Base-by-base conservation (phyloP, 2,113 vertebrate genomes). In the Pholis gunnellus region DNA sequence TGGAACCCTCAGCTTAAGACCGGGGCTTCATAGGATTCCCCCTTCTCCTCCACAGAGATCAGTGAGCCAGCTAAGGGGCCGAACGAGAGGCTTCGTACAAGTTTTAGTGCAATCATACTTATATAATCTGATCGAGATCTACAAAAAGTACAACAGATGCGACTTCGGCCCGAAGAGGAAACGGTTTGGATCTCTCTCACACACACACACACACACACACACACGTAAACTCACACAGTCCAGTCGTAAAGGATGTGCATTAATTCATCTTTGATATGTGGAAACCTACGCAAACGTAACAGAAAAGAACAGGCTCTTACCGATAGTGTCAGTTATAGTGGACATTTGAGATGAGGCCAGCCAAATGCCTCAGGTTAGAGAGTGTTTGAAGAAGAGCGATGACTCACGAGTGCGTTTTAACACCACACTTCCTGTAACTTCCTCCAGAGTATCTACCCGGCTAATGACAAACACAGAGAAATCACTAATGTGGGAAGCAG, bases 101-200 rank as follows among this genome's bases (percentile, higher is more conserved):
- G 44, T 79, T 91, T 89, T 90, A 90, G 89, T 93, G 92, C 91
- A 93, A 92, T 89, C 78, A 34, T 87, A 78, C 72, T 88, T 83
- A 64, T 78, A 89, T 68, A 57, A 87, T 84, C 66, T 83, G 76
- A 79, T 66, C 84, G 42, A 85, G 72, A 59, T 81, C 78, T 77
- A 83, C 52, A 83, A 81, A 76, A 75, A 68, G 36, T n/a, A 83
- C 48, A 79, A 86, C 38, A 69, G 72, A 84, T 69, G 72, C 25
- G 78, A 78, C 34, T 74, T 82, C 46, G 25, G 57, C 31, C 31
- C 60, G 60, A 78, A 56, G 60, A 78, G 36, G 65, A 40, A 63
- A 72, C n/a, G 1, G 42, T 69, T 56, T 75, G 54, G 69, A 71
- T 67, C n/a, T n/a, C n/a, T n/a, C n/a, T n/a, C 44, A 48, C 71